phyloP scores from a whole-genome alignment of 2,888 invertebrate genomes.

The Tridacna crocea region DNA sequence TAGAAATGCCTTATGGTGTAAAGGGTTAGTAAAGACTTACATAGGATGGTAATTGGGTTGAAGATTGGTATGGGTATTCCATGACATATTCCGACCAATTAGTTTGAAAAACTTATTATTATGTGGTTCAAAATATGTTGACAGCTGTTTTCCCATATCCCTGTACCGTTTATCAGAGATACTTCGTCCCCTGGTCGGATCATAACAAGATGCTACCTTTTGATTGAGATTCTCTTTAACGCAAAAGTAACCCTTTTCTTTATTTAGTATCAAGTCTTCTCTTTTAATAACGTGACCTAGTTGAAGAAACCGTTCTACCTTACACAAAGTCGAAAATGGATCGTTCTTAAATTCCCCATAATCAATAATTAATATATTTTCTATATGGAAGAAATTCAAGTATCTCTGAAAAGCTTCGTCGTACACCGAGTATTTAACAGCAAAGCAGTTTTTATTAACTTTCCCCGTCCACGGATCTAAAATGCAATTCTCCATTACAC shows the following conservation, averaged over 20 bases:
- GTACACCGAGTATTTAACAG: constrained; percentile 81
- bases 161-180: constrained; percentile 88
- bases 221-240: constrained; percentile 86
- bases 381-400: constrained; percentile 95
- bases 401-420: constrained; percentile 92
- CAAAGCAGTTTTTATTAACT: constrained; percentile 83
- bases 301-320: constrained; percentile 76
- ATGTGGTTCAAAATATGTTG: constrained; percentile 76
- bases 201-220: constrained; percentile 90
- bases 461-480: constrained; percentile 59
- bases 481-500: constrained; percentile 37
- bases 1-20: no score
- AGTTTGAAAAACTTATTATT: constrained; percentile 88
- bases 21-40: no score
- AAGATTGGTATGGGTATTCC: constrained; percentile 85
- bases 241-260: constrained; percentile 97
- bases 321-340: constrained; percentile 72
- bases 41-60: no score
- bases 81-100: constrained; percentile 95
- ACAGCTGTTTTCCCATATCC: constrained; percentile 84
- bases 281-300: constrained; percentile 67
- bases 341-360: constrained; percentile 70
- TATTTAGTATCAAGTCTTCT: constrained; percentile 98
- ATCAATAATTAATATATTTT: constrained; percentile 96
- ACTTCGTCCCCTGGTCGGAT: constrained; percentile 93